Base-by-base conservation (phyloP, 2,888 invertebrate genomes). In the Trichogramma evanescens region DNA sequence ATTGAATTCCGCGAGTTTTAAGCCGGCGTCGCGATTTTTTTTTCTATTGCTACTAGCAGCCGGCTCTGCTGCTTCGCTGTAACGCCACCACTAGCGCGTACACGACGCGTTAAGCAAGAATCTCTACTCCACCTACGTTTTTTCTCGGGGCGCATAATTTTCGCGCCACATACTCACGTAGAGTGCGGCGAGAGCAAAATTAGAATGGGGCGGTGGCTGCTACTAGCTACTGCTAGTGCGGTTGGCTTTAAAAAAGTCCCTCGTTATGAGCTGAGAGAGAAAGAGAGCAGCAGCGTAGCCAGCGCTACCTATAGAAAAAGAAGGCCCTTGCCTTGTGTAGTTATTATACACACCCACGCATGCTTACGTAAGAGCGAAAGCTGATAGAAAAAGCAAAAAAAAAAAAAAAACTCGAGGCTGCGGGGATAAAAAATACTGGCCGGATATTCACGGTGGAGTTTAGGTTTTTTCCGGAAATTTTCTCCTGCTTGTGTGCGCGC, bases 1-100 rank as follows among this genome's bases (percentile, higher is more conserved):
- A 64, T 62, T 62, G 62, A 59, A 62, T 62, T 64, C 59, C 59
- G 45, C 55, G 26, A 48, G 57, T 54, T 62, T 61, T 54, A 54
- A 54, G 54, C 62, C 8, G 26, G 26, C 26, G 26, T 6, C 42
- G 39, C 51, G 54, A 54, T 58, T 58, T 62, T 58, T 62, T 52
- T 42, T 9, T 39, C 13, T 26, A 26, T 26, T 26, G 26, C 26
- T 26, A 26, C 26, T 26, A 26, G 26, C 26, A 26, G 64, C 62
- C 61, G 48, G 39, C 51, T 38, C 59, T 65, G 56, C 57, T 67
- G 63, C 62, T 40, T 13, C 9, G 6, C 51, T 6, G 38, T n/a
- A 5, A 7, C 40, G 26, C 39, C 6, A 26, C 6, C 51, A 39
- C 7, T 40, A 5, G 6, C 40, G n/a, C 26, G 50, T n/a, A 9